Evolutionary conservation across 2,888 invertebrate genomes (phyloP).

Genomic region (Calliphora vomitoria): DNA sequence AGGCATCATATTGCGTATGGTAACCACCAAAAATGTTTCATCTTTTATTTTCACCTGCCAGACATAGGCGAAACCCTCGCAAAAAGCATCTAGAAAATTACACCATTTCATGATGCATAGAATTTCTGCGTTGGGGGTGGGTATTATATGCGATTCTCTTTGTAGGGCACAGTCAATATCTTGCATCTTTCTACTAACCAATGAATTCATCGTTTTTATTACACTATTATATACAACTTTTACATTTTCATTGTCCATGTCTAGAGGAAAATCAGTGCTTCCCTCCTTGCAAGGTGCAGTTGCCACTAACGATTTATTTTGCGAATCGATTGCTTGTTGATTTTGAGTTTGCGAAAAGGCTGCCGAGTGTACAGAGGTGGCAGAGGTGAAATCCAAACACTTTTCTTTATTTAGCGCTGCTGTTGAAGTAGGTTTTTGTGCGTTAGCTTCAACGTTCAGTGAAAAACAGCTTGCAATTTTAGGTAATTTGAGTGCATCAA

Average conservation of each 20-base stretch:
- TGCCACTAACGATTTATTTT: not conserved
- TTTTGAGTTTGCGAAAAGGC: conserved; percentile 54
- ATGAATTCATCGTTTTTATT: conserved; percentile 81
- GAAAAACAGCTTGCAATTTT: conserved; percentile 81
- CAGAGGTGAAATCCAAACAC: conserved; percentile 63
- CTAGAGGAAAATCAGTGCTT: not conserved
- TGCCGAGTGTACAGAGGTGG: conserved; percentile 57
- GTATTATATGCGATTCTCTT: conserved; percentile 82
- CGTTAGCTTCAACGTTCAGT: conserved; percentile 74
- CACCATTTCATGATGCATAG: conserved; percentile 83
- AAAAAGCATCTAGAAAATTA: conserved; percentile 82
- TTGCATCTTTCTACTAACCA: conserved; percentile 83
- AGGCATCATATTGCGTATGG: conserved; percentile 82
- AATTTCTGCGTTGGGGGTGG: conserved; percentile 81
- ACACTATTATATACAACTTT: conserved; percentile 79
- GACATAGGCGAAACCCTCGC: conserved; percentile 79
- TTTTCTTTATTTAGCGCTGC: conserved; percentile 33
- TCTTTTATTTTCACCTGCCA: conserved; percentile 82
- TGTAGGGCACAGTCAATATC: conserved; percentile 82
- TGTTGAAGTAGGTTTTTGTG: conserved; percentile 13
- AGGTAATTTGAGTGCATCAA: conserved; percentile 77
- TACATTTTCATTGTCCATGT: conserved; percentile 68
- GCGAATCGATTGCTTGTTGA: conserved; percentile 10
- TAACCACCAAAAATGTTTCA: conserved; percentile 79
- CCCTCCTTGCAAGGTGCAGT: conserved; percentile 16